These are phyloP conservation scores for Drosophila lacteicornis DNA, from an alignment of 1,140 invertebrate genomes.

Conservation along the genomic window DNA sequence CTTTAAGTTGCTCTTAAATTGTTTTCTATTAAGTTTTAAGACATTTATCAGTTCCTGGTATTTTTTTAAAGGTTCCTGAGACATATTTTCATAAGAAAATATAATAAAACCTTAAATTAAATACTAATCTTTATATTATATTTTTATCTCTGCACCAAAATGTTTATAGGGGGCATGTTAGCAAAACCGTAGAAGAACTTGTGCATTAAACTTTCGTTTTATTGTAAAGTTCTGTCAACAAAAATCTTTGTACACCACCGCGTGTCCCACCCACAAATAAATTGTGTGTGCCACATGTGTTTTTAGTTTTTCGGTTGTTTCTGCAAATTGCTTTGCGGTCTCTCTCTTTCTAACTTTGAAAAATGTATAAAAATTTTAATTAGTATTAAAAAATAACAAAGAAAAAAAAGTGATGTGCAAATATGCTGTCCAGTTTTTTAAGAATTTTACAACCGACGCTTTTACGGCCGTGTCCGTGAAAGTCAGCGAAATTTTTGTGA, in stretches of 20 bases:
- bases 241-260: slow-evolving; percentile 55
- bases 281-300: slow-evolving; percentile 52
- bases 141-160: slow-evolving; percentile 30
- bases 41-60: background rate
- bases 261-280: slow-evolving; percentile 49
- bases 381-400: slow-evolving; percentile 48
- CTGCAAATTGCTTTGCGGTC: slow-evolving; percentile 64
- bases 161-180: slow-evolving; percentile 26
- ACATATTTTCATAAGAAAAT: background rate
- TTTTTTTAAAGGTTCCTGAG: background rate
- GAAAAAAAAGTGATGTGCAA: slow-evolving; percentile 38
- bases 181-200: slow-evolving; percentile 52
- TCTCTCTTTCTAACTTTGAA: slow-evolving; percentile 58
- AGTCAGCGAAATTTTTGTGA: slow-evolving; percentile 53
- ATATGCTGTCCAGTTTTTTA: slow-evolving; percentile 39
- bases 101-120: background rate
- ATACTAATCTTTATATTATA: too few species aligned
- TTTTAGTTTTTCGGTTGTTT: slow-evolving; percentile 61
- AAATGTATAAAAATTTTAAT: slow-evolving; percentile 74
- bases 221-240: slow-evolving; percentile 81
- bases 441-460: slow-evolving; percentile 10
- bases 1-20: background rate
- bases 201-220: slow-evolving; percentile 80
- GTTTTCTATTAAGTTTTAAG: too few species aligned
- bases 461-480: slow-evolving; percentile 40